A percentile compares a stretch with the other conserved stretches of the same genome.
phyloP scores from a whole-genome alignment of 2,888 invertebrate genomes.

The Drosophila mayaguana region DNA sequence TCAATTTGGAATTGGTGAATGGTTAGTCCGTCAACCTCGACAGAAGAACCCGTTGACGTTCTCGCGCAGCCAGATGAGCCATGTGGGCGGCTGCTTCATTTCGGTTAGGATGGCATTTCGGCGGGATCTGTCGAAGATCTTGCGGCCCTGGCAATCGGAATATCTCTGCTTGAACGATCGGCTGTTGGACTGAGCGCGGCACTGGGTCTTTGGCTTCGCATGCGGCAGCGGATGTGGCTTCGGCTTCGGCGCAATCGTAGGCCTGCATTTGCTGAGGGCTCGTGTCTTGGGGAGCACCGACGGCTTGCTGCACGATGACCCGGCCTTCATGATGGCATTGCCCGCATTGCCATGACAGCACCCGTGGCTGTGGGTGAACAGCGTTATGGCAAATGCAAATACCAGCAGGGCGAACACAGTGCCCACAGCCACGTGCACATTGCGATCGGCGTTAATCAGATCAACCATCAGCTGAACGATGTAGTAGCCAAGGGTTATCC shows the following conservation, averaged over 20 bases:
- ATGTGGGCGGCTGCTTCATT: slow-evolving; percentile 78
- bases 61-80: slow-evolving; percentile 67
- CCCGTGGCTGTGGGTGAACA: slow-evolving; percentile 30
- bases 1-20: not conserved
- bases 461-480: slow-evolving; percentile 46
- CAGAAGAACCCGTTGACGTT: not conserved
- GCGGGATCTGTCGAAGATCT: slow-evolving; percentile 68
- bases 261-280: not conserved
- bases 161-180: slow-evolving; percentile 18
- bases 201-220: not conserved
- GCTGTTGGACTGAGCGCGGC: not conserved
- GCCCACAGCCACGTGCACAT: slow-evolving; percentile 56
- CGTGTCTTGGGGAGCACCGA: not conserved
- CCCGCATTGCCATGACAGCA: not conserved
- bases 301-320: not conserved
- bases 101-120: slow-evolving; percentile 72
- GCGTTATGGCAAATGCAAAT: slow-evolving; percentile 53
- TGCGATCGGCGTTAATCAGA: slow-evolving; percentile 65
- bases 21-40: not conserved
- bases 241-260: not conserved
- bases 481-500: slow-evolving; percentile 68
- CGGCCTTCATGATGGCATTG: not conserved
- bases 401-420: slow-evolving; percentile 42
- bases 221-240: not conserved
- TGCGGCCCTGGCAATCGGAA: slow-evolving; percentile 61